A percentile compares a stretch with the other conserved stretches of the same genome.
Evolutionary conservation across 2,797 vertebrate species (phyloP).

Genomic region (Gymnothorax reevesii): DNA sequence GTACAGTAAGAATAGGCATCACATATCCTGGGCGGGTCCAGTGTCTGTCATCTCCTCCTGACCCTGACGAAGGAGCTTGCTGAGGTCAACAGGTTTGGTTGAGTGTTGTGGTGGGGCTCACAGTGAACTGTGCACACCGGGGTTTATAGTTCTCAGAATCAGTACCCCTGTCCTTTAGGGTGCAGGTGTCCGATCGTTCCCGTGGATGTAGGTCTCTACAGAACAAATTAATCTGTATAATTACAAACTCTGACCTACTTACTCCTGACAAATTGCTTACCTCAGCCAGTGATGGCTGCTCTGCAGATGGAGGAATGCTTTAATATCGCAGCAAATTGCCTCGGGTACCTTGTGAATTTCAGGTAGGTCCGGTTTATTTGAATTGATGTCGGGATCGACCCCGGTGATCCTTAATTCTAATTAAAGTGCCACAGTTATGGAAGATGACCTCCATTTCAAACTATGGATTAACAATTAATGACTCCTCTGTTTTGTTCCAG

Average conservation of each 20-base stretch:
- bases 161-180: not conserved
- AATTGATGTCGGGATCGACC: constrained; percentile 34
- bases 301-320: not conserved
- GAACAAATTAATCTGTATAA: constrained; percentile 7
- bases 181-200: not conserved
- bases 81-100: too few species aligned
- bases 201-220: not conserved
- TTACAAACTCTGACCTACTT: constrained; percentile 16
- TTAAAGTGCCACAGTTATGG: constrained; percentile 50
- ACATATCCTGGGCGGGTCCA: too few species aligned
- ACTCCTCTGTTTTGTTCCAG: constrained; percentile 44
- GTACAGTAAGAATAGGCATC: too few species aligned
- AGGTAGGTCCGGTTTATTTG: constrained; percentile 40
- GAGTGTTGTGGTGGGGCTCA: too few species aligned
- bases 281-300: not conserved
- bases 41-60: too few species aligned
- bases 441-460: constrained; percentile 53
- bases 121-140: not conserved
- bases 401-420: constrained; percentile 39
- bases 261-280: constrained; percentile 16
- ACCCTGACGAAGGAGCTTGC: too few species aligned
- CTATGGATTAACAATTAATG: constrained; percentile 51
- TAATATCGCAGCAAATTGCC: not conserved
- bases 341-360: constrained; percentile 42
- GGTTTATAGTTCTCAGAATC: not conserved